Conservation (phyloP, 2,113 vertebrate species). For the Tinamus guttatus region DNA sequence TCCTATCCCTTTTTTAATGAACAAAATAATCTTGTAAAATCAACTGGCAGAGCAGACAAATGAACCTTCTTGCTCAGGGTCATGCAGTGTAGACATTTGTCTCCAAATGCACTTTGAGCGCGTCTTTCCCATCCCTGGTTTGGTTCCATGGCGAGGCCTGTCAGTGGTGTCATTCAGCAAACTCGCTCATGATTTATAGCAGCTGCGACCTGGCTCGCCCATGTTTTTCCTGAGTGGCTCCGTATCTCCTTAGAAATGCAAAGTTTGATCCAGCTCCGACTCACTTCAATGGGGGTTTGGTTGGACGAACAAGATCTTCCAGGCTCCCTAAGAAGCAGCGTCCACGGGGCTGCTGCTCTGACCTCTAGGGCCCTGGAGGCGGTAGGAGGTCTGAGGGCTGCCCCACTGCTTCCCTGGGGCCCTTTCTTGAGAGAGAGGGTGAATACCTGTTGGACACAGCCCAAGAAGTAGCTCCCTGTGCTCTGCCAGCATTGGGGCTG, state of each 20-base stretch:
- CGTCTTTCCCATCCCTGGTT: neutral
- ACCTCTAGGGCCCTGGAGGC: fast-evolving
- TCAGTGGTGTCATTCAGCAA: neutral
- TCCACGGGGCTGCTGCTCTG: neutral
- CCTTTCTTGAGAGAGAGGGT: neutral
- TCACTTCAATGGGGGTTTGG: neutral
- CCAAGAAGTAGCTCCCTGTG: neutral
- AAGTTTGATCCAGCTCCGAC: neutral
- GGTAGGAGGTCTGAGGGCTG: too few relatives aligned
- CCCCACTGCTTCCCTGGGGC: neutral
- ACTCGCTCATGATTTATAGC: neutral
- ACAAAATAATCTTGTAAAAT: slow-evolving; percentile 34
- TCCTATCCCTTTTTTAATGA: neutral
- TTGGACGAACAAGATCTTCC: neutral
- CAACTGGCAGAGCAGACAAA: slow-evolving; percentile 23
- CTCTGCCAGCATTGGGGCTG: too few relatives aligned
- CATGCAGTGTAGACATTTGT: neutral
- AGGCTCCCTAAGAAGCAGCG: neutral
- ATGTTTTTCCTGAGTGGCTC: fast-evolving
- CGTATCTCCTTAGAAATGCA: neutral
- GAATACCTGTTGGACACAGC: too few relatives aligned
- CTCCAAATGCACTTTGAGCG: neutral
- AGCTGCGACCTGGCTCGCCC: neutral
- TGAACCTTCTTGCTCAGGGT: slow-evolving; percentile 18
- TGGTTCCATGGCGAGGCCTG: neutral